phyloP scores from a whole-genome alignment of 1,140 invertebrate species.

The Calycopis cecrops region DNA sequence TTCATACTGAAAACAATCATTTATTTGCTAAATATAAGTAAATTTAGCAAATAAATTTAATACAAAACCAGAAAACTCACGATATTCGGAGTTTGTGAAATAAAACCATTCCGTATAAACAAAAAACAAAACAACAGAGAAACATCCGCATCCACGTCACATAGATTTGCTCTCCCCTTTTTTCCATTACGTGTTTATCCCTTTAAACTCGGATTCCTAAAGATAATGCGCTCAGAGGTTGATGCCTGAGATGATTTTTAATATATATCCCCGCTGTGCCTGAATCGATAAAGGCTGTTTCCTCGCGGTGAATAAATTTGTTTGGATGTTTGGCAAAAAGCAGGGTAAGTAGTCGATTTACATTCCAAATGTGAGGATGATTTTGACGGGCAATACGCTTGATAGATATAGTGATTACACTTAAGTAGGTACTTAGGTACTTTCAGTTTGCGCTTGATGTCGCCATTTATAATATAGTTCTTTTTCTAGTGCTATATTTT shows the following conservation, averaged over 20 bases:
- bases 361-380: slow-evolving; percentile 46
- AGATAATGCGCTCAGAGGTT: slow-evolving; percentile 12
- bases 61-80: no score
- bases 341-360: slow-evolving; percentile 48
- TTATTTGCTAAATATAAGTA: no score
- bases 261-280: slow-evolving; percentile 24
- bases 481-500: no score
- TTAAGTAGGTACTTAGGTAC: not conserved
- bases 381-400: slow-evolving; percentile 32
- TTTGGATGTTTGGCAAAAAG: slow-evolving; percentile 55
- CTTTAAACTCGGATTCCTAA: slow-evolving; percentile 11
- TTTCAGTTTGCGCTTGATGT: no score
- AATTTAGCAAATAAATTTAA: no score
- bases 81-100: no score
- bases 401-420: slow-evolving; percentile 34
- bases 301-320: slow-evolving; percentile 55
- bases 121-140: no score
- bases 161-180: not conserved
- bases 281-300: slow-evolving; percentile 24
- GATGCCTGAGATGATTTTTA: slow-evolving; percentile 29
- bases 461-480: no score
- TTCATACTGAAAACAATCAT: no score
- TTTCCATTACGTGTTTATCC: slow-evolving; percentile 9
- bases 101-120: no score
- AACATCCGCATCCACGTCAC: not conserved